Percentiles rank a stretch among this genome's conserved stretches.
These are phyloP conservation scores for Gryllus longicercus DNA, from an alignment of 2,888 invertebrate species.

Conservation along the genomic window DNA sequence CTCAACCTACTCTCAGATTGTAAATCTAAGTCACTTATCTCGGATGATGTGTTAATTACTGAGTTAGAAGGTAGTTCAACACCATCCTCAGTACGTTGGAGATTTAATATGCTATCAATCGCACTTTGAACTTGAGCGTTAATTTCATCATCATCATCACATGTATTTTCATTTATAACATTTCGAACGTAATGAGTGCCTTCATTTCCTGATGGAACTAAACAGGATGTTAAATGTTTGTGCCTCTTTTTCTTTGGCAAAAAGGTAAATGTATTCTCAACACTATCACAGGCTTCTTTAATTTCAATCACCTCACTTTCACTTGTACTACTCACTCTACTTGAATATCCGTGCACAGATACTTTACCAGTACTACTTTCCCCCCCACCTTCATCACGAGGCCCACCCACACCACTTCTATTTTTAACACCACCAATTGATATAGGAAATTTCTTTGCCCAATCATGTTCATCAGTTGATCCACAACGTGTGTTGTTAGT, in stretches of 20 bases:
- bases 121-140: conserved; percentile 76
- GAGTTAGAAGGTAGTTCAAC: conserved; percentile 31
- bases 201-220: conserved; percentile 20
- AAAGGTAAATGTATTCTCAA: conserved; percentile 21
- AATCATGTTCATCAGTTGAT: conserved; percentile 3
- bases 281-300: conserved; percentile 34
- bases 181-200: conserved; percentile 9
- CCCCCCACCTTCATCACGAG: conserved; percentile 36
- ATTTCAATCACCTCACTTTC: conserved; percentile 35
- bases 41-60: conserved; percentile 26
- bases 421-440: conserved; percentile 19
- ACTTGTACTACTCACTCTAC: conserved; percentile 21
- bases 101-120: conserved; percentile 72
- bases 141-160: conserved; percentile 58
- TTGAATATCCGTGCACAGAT: background rate
- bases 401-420: conserved; percentile 28
- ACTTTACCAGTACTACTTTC: background rate
- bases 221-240: conserved; percentile 25
- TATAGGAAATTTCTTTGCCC: conserved; percentile 19
- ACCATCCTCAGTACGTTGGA: conserved; percentile 53
- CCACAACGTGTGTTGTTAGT: background rate
- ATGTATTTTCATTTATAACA: background rate
- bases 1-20: background rate
- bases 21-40: conserved; percentile 25
- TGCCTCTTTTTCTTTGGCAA: conserved; percentile 32